Evolutionary conservation across 2,888 invertebrate genomes (phyloP).

Genomic region (Gari tellinella): DNA sequence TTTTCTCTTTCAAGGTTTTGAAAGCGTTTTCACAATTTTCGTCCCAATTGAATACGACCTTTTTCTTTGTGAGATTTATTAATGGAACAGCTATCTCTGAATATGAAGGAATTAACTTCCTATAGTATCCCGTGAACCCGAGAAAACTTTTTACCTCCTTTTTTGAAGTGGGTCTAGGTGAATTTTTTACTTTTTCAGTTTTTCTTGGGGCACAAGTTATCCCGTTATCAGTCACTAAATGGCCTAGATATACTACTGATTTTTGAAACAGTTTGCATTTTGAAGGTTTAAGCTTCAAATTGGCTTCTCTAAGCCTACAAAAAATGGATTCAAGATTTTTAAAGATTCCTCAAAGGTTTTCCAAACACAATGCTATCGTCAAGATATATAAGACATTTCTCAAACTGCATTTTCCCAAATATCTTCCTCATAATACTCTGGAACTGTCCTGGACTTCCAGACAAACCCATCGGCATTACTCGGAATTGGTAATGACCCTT

Average conservation of each 20-base stretch:
- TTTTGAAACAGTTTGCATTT: constrained; percentile 32
- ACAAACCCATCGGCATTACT: constrained; percentile 22
- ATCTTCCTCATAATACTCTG: constrained; percentile 15
- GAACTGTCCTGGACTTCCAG: constrained; percentile 25
- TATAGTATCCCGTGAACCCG: constrained; percentile 16
- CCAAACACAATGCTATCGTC: constrained; percentile 32
- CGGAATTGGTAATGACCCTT: background rate
- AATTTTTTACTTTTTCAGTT: constrained; percentile 7
- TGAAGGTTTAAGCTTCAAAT: constrained; percentile 28
- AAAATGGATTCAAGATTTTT: constrained; percentile 19
- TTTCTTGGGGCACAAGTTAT: constrained; percentile 18
- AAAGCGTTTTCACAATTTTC: constrained; percentile 24
- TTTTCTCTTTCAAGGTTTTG: constrained; percentile 3
- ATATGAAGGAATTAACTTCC: constrained; percentile 15
- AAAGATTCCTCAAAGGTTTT: constrained; percentile 10
- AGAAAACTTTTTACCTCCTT: constrained; percentile 11
- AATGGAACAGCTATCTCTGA: constrained; percentile 12
- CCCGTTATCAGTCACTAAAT: constrained; percentile 19
- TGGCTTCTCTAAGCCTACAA: constrained; percentile 11
- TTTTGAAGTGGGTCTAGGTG: constrained; percentile 1
- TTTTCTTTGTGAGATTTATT: constrained; percentile 12
- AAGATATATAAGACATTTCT: constrained; percentile 25
- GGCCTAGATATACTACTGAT: constrained; percentile 28
- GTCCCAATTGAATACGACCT: constrained; percentile 19
- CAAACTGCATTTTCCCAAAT: constrained; percentile 8